Evolutionary conservation across 2,113 vertebrate species (phyloP).

Genomic region (Catharus minimus): DNA sequence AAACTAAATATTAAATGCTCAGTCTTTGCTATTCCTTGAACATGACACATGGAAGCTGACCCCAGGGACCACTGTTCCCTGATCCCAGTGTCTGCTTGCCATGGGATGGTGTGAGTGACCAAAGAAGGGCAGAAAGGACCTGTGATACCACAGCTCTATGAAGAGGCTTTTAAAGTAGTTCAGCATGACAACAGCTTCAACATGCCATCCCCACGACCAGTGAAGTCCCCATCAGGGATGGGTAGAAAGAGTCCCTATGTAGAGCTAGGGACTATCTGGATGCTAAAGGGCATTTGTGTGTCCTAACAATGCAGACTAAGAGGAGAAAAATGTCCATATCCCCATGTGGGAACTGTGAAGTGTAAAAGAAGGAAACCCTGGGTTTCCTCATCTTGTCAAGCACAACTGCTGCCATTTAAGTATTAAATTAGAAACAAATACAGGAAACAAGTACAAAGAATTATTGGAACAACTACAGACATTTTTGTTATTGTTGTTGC

Average conservation of each 20-base stretch:
- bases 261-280: not conserved
- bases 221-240: not conserved
- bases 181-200: not conserved
- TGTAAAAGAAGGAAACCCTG: conserved; percentile 17
- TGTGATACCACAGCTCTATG: not conserved
- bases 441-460: conserved; percentile 33
- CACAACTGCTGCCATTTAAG: not conserved
- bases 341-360: not conserved
- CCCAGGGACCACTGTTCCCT: rapidly evolving
- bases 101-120: not conserved
- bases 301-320: not conserved
- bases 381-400: conserved; percentile 6
- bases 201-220: not conserved
- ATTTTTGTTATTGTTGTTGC: not conserved
- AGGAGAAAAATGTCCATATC: not conserved
- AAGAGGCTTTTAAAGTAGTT: not conserved
- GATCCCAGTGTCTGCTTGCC: rapidly evolving
- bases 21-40: not conserved
- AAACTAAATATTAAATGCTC: not conserved
- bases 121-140: not conserved
- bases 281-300: not conserved
- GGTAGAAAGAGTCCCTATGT: not conserved
- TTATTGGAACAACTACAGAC: conserved; percentile 18
- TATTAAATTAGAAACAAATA: conserved; percentile 32
- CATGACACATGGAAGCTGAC: rapidly evolving